Evolutionary conservation across 2,113 vertebrate genomes (phyloP), one percentile per base, ranked within the genome.

Genomic region (Halcyon malimbica): DNA sequence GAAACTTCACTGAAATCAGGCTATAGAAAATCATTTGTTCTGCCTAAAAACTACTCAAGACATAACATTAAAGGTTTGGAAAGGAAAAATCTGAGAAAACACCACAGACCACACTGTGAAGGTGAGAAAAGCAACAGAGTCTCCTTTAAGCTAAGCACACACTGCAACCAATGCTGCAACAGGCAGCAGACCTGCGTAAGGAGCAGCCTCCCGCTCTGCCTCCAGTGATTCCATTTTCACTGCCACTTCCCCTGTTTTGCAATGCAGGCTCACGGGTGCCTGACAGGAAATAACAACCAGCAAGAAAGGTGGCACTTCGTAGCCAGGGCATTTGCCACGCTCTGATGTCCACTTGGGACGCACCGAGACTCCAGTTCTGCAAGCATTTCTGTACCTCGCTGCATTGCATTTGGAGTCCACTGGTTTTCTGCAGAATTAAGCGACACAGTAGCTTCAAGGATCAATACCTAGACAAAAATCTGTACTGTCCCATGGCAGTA

Each of bases 251-350:
- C 23, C 33, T 37, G 29, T 3, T 57, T 12, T 54, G 41, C 56
- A 59, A 8, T 0, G 25, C 71, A 25, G 33, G 24, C 67, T 25
- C 39, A 19, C 16, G 19, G 11, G 29, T 37, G 39, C 59, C 31
- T 5, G 20, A 0, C 4, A 89, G n/a, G 25, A 35, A 79, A 17
- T 0, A 35, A 53, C 71, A 50, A 20, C 35, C 31, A 16, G 81
- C 3, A 39, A 29, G n/a, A 16, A 44, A 2, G 4, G 62, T 4
- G 31, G 5, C 83, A 56, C 17, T 2, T 4, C 1, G 5, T 53
- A 37, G 51, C 0, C 39, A 44, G 26, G 41, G 35, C 0, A 0
- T 33, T 31, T 62, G 68, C 63, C 71, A 16, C 0, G 1, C 65
- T 41, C 57, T 18, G 50, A 24, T 6, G 4, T 5, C 48, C 16